Evolutionary conservation across 2,888 invertebrate species (phyloP), one percentile per base, ranked within the genome.

Genomic region (Lasioglossum pauxillum): DNA sequence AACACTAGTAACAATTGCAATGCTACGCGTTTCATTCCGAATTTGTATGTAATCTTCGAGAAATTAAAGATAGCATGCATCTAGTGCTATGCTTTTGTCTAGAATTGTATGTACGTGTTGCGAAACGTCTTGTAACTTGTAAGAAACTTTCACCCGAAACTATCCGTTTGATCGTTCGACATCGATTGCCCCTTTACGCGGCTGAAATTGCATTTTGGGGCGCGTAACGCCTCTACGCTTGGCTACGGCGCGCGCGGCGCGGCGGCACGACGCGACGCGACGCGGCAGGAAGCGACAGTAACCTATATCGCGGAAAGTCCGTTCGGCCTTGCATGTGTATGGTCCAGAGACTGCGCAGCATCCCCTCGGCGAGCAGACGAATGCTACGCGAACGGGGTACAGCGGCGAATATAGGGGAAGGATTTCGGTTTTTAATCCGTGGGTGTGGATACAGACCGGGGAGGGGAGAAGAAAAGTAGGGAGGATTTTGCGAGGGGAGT

Each of bases 371-470:
- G 64, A 19, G 64, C 64, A 64, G 19, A 31, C 74, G 80, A 76
- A 76, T 53, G 49, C 69, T 73, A 76, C 67, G 74, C 46, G 64
- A 84, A 75, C 69, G 76, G 76, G 41, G n/a, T 60, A 67, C 76
- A 44, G 64, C 49, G 75, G 46, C 35, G 74, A 27, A n/a, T 77
- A 75, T 80, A 92, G 91, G 91, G 88, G 92, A 87, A 89, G 92
- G 90, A 93, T 93, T 94, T 93, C 86, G 92, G 92, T 93, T 94
- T 94, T 93, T 93, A 94, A 94, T 93, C 93, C 93, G 89, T 91
- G 93, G 94, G 93, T 94, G 94, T 94, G 93, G 93, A 93, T 91
- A 71, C 23, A 10, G 69, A 35, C 83, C 89, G 89, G 86, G 86
- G 64, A 31, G 80, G 38, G 16, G 75, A 12, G 38, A 44, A 78